A percentile compares a stretch with the other conserved stretches of the same genome.
Conservation (phyloP, 2,113 vertebrate genomes). For the Phaetusa simplex region DNA sequence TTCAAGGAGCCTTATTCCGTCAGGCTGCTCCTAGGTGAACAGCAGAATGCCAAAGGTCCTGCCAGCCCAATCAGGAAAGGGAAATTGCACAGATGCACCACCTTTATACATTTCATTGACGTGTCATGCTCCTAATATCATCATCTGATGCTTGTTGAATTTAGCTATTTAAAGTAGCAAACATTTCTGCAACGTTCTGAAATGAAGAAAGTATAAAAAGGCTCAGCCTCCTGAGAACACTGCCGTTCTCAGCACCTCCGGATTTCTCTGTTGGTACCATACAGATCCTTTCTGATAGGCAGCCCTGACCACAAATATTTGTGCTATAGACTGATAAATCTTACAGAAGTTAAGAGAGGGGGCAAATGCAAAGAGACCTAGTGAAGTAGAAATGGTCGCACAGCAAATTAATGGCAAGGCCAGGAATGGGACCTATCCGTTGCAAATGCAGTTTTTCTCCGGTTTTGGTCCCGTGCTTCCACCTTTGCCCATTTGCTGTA, state of each 20-base stretch:
- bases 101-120: not conserved
- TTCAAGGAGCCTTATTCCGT: not conserved
- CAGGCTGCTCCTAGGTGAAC: not conserved
- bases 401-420: not conserved
- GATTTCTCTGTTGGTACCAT: not conserved
- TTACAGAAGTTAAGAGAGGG: not conserved
- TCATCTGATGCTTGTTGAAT: not conserved
- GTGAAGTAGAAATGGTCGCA: not conserved
- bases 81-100: not conserved
- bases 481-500: not conserved
- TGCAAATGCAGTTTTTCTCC: not conserved
- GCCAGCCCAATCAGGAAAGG: not conserved
- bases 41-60: not conserved
- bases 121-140: no score
- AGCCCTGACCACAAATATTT: no score
- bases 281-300: not conserved
- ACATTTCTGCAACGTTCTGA: not conserved
- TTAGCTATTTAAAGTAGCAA: not conserved
- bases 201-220: not conserved
- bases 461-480: not conserved
- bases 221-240: not conserved
- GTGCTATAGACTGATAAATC: no score
- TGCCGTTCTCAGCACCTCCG: not conserved
- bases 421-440: not conserved
- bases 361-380: no score